Conservation (phyloP, 2,797 vertebrate species). For the Argyrosomus regius region DNA sequence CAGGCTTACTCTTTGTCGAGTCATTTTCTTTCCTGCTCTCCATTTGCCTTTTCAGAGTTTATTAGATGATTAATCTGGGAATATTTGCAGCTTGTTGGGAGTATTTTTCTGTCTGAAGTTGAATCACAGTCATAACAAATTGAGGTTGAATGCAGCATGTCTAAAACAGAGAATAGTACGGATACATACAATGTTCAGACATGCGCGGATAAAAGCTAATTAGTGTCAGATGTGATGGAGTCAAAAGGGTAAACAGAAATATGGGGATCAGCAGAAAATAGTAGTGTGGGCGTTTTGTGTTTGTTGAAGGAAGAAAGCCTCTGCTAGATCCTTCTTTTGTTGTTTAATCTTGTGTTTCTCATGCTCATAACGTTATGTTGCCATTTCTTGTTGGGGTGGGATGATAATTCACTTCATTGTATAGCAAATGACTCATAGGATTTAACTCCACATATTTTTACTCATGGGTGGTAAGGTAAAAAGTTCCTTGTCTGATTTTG, state of each 20-base stretch:
- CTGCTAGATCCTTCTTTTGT: slow-evolving; percentile 17
- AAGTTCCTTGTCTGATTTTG: neutral
- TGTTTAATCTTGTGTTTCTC: slow-evolving; percentile 15
- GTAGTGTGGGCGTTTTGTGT: slow-evolving; percentile 22
- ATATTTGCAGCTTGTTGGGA: neutral
- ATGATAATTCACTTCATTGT: slow-evolving; percentile 28
- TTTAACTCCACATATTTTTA: slow-evolving; percentile 24
- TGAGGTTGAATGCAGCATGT: slow-evolving; percentile 29
- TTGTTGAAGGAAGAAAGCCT: slow-evolving; percentile 33
- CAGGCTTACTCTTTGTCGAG: slow-evolving; percentile 12
- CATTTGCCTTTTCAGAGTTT: slow-evolving; percentile 22
- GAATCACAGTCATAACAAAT: slow-evolving; percentile 57
- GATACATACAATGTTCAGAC: slow-evolving; percentile 49
- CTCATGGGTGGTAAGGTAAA: neutral
- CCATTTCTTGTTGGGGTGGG: neutral
- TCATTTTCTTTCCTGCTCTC: slow-evolving; percentile 16
- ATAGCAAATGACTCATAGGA: slow-evolving; percentile 23
- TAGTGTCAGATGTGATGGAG: slow-evolving; percentile 52
- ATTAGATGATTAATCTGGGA: slow-evolving; percentile 13
- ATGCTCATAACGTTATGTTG: slow-evolving; percentile 13
- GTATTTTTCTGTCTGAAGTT: slow-evolving; percentile 5
- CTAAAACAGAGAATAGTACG: slow-evolving; percentile 38
- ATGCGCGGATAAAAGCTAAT: slow-evolving; percentile 56
- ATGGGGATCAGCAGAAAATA: slow-evolving; percentile 39
- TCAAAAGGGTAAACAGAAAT: slow-evolving; percentile 14